Conservation (phyloP, 2,113 vertebrate genomes). For the Erinaceus europaeus region DNA sequence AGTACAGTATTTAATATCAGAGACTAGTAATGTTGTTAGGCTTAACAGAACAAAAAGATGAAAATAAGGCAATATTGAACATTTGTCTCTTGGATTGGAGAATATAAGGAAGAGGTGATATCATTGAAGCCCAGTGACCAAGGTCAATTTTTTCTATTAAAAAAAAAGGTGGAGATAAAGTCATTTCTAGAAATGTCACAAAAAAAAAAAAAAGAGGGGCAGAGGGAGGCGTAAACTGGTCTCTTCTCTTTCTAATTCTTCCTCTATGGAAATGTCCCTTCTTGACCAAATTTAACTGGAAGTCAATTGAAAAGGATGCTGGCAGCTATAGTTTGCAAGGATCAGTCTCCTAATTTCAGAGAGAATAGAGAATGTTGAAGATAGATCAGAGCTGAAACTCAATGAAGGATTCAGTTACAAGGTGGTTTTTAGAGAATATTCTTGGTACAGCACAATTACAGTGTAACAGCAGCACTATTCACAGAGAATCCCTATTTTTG, state of each 20-base stretch:
- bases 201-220: background rate
- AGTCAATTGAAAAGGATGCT: background rate
- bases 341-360: background rate
- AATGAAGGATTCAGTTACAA: no score
- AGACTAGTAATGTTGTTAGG: background rate
- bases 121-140: no score
- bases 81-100: background rate
- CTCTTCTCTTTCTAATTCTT: background rate
- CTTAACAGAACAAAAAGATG: background rate
- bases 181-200: background rate
- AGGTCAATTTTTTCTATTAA: no score
- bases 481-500: background rate
- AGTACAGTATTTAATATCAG: background rate
- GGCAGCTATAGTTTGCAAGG: background rate
- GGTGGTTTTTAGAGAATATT: no score
- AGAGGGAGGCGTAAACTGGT: background rate
- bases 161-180: background rate
- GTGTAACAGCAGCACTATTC: background rate
- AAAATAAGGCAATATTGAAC: background rate
- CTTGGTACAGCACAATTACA: background rate
- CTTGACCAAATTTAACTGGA: constrained; percentile 14
- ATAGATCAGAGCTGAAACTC: background rate
- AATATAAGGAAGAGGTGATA: background rate
- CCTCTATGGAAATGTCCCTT: background rate
- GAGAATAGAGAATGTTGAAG: background rate